These are phyloP conservation scores for Macrosteles quadrilineatus DNA, from an alignment of 1,140 invertebrate species.

Conservation along the genomic window DNA sequence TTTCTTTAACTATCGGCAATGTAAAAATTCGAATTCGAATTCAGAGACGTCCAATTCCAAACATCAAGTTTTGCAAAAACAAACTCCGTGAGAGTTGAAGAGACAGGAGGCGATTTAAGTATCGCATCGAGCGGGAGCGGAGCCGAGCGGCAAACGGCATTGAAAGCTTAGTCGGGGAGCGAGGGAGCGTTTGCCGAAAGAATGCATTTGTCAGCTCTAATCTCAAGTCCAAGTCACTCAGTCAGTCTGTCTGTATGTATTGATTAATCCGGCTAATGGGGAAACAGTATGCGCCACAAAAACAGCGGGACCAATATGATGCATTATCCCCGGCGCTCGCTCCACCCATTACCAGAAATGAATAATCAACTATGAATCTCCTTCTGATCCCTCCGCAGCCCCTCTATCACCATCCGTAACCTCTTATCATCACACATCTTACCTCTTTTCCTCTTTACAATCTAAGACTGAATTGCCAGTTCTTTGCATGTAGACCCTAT, in stretches of 20 bases:
- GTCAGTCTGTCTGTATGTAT: slow-evolving; percentile 10
- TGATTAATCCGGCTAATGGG: slow-evolving; percentile 33
- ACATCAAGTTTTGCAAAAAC: no score
- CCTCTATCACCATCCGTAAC: not conserved
- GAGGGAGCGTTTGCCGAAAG: not conserved
- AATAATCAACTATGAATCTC: slow-evolving; percentile 29
- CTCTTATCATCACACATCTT: not conserved
- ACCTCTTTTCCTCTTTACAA: not conserved
- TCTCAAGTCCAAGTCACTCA: slow-evolving; percentile 12
- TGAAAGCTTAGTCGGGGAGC: not conserved
- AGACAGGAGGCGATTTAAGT: not conserved
- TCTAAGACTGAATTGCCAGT: no score
- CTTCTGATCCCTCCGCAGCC: not conserved
- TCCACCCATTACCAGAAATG: slow-evolving; percentile 32
- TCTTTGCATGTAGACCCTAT: no score
- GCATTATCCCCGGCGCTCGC: slow-evolving; percentile 15
- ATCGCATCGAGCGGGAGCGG: not conserved
- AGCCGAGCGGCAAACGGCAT: not conserved
- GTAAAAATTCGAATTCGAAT: no score
- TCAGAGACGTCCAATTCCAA: no score
- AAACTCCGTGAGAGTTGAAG: no score
- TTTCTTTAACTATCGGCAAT: no score
- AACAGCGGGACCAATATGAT: slow-evolving; percentile 19
- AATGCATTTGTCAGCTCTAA: not conserved
- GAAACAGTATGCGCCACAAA: slow-evolving; percentile 18